phyloP scores from a whole-genome alignment of 2,797 vertebrate genomes.

The Bradypus variegatus region DNA sequence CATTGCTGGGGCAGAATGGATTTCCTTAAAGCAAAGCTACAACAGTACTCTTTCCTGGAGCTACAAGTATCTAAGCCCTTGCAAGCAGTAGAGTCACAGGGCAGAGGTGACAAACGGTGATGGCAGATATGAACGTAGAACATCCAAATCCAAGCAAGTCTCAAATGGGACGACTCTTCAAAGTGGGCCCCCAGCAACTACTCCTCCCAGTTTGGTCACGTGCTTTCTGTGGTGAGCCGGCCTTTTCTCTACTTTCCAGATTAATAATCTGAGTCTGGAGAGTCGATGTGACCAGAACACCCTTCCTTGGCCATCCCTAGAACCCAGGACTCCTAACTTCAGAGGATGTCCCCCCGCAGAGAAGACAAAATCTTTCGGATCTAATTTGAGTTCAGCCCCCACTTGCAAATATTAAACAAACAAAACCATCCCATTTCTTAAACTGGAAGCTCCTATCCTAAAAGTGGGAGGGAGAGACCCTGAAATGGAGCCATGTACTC shows the following conservation, averaged over 20 bases:
- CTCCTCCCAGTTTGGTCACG: not conserved
- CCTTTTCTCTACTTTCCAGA: not conserved
- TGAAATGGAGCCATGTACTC: constrained; percentile 36
- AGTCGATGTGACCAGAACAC: not conserved
- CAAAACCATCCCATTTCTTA: not conserved
- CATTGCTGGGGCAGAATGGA: not conserved
- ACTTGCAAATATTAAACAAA: not conserved
- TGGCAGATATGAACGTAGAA: not conserved
- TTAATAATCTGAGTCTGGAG: not conserved
- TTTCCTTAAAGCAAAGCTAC: not conserved
- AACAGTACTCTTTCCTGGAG: not conserved
- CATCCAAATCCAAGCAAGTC: not conserved
- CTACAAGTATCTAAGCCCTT: not conserved
- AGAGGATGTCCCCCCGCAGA: not conserved
- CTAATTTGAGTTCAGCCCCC: not conserved
- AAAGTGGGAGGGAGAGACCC: not conserved
- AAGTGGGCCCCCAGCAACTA: not conserved
- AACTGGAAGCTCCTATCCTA: constrained; percentile 16
- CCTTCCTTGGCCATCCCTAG: not conserved
- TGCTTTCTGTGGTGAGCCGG: not conserved
- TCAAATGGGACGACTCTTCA: not conserved
- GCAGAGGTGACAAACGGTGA: not conserved
- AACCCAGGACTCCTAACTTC: not conserved
- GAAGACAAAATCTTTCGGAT: not conserved
- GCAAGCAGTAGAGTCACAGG: not conserved